Evolutionary conservation across 2,888 invertebrate genomes (phyloP), one percentile per base, ranked within the genome.

Genomic region (Sclerodermus sp.): DNA sequence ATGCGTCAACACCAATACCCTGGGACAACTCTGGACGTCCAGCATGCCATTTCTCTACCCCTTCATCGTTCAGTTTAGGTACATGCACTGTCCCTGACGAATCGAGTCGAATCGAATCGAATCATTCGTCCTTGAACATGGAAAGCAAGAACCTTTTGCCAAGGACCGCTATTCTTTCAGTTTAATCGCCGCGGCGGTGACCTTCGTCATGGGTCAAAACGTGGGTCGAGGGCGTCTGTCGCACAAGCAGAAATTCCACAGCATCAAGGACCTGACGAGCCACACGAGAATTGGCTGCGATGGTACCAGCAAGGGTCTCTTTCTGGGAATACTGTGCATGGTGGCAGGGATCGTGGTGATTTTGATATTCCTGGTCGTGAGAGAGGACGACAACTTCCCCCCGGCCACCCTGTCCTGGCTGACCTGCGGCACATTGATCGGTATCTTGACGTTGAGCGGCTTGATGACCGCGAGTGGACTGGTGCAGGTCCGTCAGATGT

Each of bases 31-130:
- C 34, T 82, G 83, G 83, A 80, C 81, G 0, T 79, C 81, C 4
- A 82, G 82, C 15, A 81, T 81, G 77, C 82, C 82, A 1, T 82
- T 82, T 57, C 73, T 83, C 1, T 81, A 82, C 62, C 83, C 83
- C 1, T 83, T 83, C 63, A 81, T 82, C 42, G 80, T 82, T 1
- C 82, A 82, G 60, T 82, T 82, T 70, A 81, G 82, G 82, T 81
- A 66, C 37, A 52, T 12, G 4, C 34, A 4, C 4, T 34, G 13
- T 12, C 4, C 4, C 4, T 8, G 12, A 34, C 4, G 4, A 34
- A 34, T 34, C 12, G 2, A 12, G 10, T 34, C n/a, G n/a, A n/a
- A n/a, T n/a, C n/a, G n/a, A n/a, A n/a, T 4, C 34, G 23, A 39
- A 17, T 9, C 32, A 31, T 2, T n/a, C 16, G n/a, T 18, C 16